Percentiles rank a stretch among this genome's conserved stretches.
phyloP scores from a whole-genome alignment of 2,888 invertebrate species.

The Cantharis lateralis region DNA sequence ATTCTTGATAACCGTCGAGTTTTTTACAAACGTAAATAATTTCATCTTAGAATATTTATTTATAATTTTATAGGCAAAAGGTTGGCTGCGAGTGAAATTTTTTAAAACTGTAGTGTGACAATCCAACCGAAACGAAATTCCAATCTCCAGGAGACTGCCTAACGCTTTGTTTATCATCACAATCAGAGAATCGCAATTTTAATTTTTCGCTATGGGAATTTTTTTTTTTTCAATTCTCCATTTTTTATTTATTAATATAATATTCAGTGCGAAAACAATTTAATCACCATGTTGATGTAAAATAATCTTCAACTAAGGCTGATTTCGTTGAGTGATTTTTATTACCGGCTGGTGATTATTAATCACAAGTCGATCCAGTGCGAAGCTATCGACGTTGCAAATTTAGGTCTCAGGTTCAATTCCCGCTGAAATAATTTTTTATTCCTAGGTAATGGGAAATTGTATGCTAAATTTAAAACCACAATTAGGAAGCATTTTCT shows the following conservation, averaged over 20 bases:
- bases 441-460: background rate
- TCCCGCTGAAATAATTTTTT: background rate
- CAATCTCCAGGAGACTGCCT: conserved; percentile 14
- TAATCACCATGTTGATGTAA: background rate
- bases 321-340: background rate
- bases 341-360: background rate
- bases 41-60: background rate
- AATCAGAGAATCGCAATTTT: conserved; percentile 5
- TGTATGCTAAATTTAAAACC: background rate
- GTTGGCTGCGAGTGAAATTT: background rate
- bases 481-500: background rate
- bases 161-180: conserved; percentile 15
- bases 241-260: background rate
- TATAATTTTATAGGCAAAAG: background rate
- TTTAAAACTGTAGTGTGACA: conserved; percentile 15
- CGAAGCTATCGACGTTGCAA: background rate
- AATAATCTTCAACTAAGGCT: background rate
- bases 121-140: conserved; percentile 28
- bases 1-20: background rate
- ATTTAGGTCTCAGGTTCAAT: background rate
- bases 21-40: background rate
- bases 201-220: conserved; percentile 3
- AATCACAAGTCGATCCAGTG: background rate
- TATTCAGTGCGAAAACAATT: background rate
- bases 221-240: background rate